phyloP scores from a whole-genome alignment of 64 coral and sea anemone species.

The Acropora yongei region DNA sequence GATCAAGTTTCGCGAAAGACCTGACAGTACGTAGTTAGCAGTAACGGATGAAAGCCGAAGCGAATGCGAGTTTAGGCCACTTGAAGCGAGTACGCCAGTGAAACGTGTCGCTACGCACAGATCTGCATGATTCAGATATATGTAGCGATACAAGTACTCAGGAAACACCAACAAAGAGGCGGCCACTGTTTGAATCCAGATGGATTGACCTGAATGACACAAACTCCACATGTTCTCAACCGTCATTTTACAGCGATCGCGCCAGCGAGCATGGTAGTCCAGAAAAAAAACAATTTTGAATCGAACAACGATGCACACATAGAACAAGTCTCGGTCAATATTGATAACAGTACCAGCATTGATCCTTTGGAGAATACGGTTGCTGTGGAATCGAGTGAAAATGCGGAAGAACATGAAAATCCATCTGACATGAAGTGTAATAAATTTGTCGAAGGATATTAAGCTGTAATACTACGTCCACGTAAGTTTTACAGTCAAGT shows the following conservation, averaged over 20 bases:
- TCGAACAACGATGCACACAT: background rate
- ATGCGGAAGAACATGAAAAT: background rate
- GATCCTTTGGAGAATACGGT: background rate
- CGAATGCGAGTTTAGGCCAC: background rate
- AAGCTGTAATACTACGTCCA: too few species aligned
- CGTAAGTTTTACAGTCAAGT: background rate
- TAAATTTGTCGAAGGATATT: background rate
- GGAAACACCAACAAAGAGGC: conserved; percentile 2
- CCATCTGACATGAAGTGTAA: background rate
- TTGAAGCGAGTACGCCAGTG: background rate
- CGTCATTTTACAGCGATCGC: background rate
- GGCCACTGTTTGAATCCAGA: background rate
- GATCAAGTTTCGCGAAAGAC: conserved; percentile 12
- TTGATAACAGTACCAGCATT: conserved; percentile 10
- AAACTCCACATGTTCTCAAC: background rate
- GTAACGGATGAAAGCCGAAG: background rate
- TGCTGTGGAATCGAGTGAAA: background rate
- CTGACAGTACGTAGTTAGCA: background rate
- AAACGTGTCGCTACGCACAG: background rate
- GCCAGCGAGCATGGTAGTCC: background rate
- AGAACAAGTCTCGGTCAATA: background rate
- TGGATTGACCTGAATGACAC: background rate
- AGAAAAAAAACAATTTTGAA: background rate
- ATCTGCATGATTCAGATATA: background rate
- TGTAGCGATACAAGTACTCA: conserved; percentile 2